These are phyloP conservation scores for Chaetops frenatus DNA, from an alignment of 2,113 vertebrate genomes.

Conservation along the genomic window DNA sequence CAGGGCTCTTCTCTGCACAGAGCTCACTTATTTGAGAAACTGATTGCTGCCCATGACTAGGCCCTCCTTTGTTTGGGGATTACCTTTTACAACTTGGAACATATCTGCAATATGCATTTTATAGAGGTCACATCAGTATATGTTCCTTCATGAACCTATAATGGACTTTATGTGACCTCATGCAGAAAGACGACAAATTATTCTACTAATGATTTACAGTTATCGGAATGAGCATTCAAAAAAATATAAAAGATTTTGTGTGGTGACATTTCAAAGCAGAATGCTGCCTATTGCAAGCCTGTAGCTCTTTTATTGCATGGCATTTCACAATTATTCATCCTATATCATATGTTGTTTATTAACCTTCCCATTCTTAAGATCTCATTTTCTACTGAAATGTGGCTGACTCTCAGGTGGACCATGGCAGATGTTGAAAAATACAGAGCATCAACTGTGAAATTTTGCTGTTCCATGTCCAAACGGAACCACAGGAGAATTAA, in stretches of 20 bases:
- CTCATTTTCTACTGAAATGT: constrained; percentile 30
- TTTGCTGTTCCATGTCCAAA: constrained; percentile 53
- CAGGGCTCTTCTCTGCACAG: neutral
- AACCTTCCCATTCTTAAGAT: constrained; percentile 15
- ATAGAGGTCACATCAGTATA: neutral
- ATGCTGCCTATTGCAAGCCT: neutral
- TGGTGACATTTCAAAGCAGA: neutral
- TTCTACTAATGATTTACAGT: neutral
- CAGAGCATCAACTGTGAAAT: constrained; percentile 54
- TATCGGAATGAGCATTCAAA: neutral
- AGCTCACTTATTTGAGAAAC: neutral
- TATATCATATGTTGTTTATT: constrained; percentile 20
- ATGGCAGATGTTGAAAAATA: constrained; percentile 39
- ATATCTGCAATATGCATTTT: neutral
- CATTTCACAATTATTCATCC: neutral
- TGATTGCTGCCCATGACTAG: neutral
- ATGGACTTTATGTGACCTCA: neutral
- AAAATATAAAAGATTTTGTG: neutral
- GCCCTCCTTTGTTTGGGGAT: neutral
- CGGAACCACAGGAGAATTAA: constrained; percentile 58
- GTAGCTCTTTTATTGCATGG: neutral
- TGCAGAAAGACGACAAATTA: neutral
- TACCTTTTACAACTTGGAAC: neutral
- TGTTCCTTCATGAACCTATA: neutral
- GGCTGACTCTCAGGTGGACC: constrained; percentile 7